These are phyloP conservation scores for Vidua macroura DNA, from an alignment of 2,113 vertebrate genomes.

Conservation along the genomic window DNA sequence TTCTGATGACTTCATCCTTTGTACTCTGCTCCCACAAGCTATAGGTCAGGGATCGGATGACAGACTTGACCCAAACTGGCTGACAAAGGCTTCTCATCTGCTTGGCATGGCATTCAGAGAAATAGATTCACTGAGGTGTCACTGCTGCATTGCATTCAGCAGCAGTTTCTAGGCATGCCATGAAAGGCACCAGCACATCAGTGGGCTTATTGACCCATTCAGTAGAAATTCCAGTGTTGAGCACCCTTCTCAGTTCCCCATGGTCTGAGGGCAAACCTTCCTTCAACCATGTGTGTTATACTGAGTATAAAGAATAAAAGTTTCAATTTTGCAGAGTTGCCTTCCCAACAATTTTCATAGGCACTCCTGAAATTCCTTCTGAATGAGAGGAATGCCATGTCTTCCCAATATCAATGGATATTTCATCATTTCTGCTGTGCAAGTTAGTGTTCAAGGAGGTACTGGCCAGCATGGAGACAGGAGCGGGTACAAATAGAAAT, in stretches of 20 bases:
- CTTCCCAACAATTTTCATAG: neutral
- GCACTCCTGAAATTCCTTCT: neutral
- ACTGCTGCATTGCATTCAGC: neutral
- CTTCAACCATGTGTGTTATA: neutral
- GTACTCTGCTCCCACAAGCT: neutral
- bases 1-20: conserved; percentile 41
- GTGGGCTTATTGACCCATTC: neutral
- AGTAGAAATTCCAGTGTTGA: neutral
- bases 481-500: neutral
- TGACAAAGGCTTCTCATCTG: conserved; percentile 47
- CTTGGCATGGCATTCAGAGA: conserved; percentile 8
- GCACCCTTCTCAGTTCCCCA: neutral
- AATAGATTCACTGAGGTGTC: neutral
- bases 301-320: neutral
- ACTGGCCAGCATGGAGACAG: neutral
- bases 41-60: neutral
- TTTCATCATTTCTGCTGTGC: neutral
- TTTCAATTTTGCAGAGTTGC: neutral
- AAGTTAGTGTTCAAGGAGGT: neutral
- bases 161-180: neutral
- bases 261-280: neutral
- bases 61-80: conserved; percentile 6
- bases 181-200: neutral
- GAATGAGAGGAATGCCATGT: neutral
- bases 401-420: neutral